Base-by-base conservation (phyloP, 1,140 invertebrate genomes). In the Aethina tumida region DNA sequence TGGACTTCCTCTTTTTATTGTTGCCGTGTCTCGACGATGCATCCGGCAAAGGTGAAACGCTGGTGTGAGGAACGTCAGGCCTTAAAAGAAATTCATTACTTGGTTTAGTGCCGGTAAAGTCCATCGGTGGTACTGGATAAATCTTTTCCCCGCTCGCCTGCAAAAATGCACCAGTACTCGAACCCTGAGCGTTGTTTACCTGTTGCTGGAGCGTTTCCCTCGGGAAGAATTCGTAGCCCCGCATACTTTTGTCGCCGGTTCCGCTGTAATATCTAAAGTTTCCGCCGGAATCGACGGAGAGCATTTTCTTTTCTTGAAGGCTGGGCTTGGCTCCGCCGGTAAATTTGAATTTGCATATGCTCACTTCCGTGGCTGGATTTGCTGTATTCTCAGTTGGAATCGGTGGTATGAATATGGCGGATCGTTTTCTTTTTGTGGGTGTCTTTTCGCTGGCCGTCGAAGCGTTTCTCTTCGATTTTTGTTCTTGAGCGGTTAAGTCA, bases 311-410 rank as follows among this genome's bases (percentile, higher is more conserved):
- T 51, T 92, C 87, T 58, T 91, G 83, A 17, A 91, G 59, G 29
- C 76, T 81, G 0, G 88, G 88, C 41, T 86, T 85, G 16, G 84
- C 82, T 0, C 88, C 87, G 3, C 85, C 87, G 0, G 86, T 90
- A 55, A 92, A 91, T 57, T 92, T 92, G 53, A 92, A 92, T 55
- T 91, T 92, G 58, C 88, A 91, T 55, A 91, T 92, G 60, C 84
- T 89, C 25, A 85, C 82, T 60, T 85, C 81, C 0, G 80, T 82
- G 0, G 81, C 77, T 0, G 81, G 80, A 47, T 81, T 81, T 6
- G 78, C 75, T 3, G 70, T 64, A 40, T 74, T 79, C 42, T 82
- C 81, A 0, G 73, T 65, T 0, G 80, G 80, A 59, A 84, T 75
- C 0, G 81, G 82, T 0, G 82, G 82, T 29, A 85, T 85, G 51